These are phyloP conservation scores for Papilio glaucus DNA, from an alignment of 1,140 invertebrate species.

Conservation along the genomic window DNA sequence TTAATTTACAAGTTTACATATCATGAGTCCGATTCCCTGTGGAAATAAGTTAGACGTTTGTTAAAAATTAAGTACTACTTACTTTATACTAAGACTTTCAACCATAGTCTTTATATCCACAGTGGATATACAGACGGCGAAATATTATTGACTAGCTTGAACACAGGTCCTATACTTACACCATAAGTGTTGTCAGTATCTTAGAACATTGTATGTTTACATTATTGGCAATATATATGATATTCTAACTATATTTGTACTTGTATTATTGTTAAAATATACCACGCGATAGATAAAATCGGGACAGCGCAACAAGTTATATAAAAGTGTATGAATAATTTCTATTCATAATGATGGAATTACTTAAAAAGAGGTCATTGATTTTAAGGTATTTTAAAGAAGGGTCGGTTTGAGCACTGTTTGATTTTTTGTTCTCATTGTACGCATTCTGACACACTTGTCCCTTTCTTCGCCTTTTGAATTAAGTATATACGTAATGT, in stretches of 20 bases:
- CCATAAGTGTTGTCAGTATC: too few species aligned
- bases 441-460: constrained; percentile 37
- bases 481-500: not conserved
- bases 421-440: constrained; percentile 58
- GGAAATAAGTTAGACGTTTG: not conserved
- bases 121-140: too few species aligned
- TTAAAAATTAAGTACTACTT: too few species aligned
- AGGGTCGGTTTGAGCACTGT: constrained; percentile 59
- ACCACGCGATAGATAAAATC: not conserved
- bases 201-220: too few species aligned
- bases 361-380: constrained; percentile 49
- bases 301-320: too few species aligned
- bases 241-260: too few species aligned
- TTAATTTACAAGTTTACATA: not conserved
- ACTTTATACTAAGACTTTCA: too few species aligned
- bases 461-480: constrained; percentile 4
- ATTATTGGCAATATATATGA: too few species aligned
- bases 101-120: too few species aligned
- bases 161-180: too few species aligned
- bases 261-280: not conserved
- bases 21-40: not conserved
- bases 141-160: too few species aligned
- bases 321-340: not conserved
- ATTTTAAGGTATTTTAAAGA: constrained; percentile 41
- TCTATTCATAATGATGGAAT: not conserved